A percentile compares a stretch with the other conserved stretches of the same genome.
These are phyloP conservation scores for Malthinus flaveolus DNA, from an alignment of 2,888 invertebrate species.

Conservation along the genomic window DNA sequence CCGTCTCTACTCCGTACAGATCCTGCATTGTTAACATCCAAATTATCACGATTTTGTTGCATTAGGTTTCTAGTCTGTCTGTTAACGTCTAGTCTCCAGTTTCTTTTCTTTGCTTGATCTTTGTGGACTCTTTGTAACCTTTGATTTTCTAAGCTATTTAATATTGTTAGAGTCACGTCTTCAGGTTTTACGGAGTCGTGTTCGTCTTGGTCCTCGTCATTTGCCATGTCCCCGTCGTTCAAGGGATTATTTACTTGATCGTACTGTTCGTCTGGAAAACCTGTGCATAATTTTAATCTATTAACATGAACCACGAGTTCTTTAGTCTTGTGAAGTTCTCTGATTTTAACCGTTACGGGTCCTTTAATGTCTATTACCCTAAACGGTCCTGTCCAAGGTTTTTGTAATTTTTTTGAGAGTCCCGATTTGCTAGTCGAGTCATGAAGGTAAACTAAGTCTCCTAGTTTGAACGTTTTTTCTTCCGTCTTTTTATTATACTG, in stretches of 20 bases:
- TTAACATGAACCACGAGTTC: constrained; percentile 27
- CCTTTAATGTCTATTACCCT: constrained; percentile 18
- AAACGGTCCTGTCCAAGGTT: constrained; percentile 23
- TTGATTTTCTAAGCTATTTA: background rate
- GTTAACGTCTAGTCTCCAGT: background rate
- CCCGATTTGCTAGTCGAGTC: constrained; percentile 12
- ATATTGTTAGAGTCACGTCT: background rate
- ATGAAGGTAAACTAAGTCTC: constrained; percentile 24
- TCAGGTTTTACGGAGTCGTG: background rate
- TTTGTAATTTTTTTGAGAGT: constrained; percentile 13
- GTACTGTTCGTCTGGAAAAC: background rate
- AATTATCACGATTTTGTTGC: background rate
- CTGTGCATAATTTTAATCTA: background rate
- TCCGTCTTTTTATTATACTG: constrained; percentile 18
- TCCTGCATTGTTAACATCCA: background rate
- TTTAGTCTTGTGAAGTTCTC: constrained; percentile 4
- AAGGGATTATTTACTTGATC: background rate
- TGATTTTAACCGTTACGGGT: constrained; percentile 11
- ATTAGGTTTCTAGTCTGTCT: background rate
- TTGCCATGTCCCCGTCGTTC: background rate
- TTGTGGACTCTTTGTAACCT: background rate
- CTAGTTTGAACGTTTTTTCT: constrained; percentile 10
- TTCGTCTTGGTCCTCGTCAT: background rate
- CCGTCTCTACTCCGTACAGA: background rate
- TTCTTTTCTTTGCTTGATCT: background rate